Evolutionary conservation across 2,113 vertebrate genomes (phyloP).

Genomic region (Pterophyllum scalare): DNA sequence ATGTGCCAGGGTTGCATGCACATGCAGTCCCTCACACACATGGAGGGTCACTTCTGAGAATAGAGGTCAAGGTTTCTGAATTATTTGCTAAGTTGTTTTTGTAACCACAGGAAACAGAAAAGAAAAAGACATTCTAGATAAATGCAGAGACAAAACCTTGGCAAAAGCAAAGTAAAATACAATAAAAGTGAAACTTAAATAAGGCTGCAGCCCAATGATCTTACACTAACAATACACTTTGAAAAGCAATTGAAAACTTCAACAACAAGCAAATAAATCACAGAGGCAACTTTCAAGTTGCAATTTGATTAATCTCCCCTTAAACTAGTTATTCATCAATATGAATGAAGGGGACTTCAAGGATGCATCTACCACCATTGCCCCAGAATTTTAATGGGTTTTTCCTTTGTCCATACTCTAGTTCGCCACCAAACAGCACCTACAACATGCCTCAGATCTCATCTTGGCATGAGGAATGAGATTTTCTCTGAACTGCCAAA

Average conservation of each 20-base stretch:
- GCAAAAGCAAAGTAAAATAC: neutral
- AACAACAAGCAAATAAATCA: constrained; percentile 14
- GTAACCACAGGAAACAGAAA: constrained; percentile 10
- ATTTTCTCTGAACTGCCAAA: neutral
- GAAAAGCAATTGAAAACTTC: constrained; percentile 3
- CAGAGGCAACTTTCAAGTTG: neutral
- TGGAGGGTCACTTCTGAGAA: constrained; percentile 46
- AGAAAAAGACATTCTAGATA: neutral
- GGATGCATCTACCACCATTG: neutral
- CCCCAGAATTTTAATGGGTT: neutral
- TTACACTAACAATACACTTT: neutral
- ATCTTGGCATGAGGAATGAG: neutral
- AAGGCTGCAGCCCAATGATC: neutral
- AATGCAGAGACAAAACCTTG: constrained; percentile 13
- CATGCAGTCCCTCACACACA: constrained; percentile 21
- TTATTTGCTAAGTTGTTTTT: constrained; percentile 16
- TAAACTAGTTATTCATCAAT: constrained; percentile 6
- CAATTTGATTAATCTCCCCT: constrained; percentile 5
- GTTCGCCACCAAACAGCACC: neutral
- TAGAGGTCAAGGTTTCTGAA: constrained; percentile 36
- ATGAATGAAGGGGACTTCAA: neutral
- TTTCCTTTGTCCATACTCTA: neutral
- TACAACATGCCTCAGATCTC: neutral
- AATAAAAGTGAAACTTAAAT: neutral
- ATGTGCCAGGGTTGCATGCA: constrained; percentile 35